A percentile compares a stretch with the other conserved stretches of the same genome.
Evolutionary conservation across 2,113 vertebrate species (phyloP).

Genomic region (Cheilinus undulatus): DNA sequence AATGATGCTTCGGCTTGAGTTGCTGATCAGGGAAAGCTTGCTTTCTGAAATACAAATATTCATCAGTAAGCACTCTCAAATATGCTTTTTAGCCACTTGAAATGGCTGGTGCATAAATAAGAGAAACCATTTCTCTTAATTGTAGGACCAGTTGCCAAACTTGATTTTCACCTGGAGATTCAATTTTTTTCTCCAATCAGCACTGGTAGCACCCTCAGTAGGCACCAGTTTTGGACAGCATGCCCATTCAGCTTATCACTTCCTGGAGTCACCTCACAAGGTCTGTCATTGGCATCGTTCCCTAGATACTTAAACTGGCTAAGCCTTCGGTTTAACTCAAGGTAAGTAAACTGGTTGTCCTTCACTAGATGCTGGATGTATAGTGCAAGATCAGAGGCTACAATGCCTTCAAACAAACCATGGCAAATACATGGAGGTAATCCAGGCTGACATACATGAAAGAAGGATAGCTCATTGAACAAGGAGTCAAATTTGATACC

Average conservation of each 20-base stretch:
- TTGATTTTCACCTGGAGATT: not conserved
- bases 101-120: slow-evolving; percentile 13
- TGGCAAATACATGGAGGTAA: slow-evolving; percentile 25
- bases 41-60: slow-evolving; percentile 1
- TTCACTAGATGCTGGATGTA: slow-evolving; percentile 9
- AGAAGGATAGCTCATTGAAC: not conserved
- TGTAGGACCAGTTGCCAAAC: slow-evolving; percentile 2
- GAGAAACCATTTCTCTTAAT: slow-evolving; percentile 2
- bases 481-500: slow-evolving; percentile 15
- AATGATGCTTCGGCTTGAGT: slow-evolving; percentile 3
- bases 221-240: slow-evolving; percentile 19
- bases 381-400: not conserved
- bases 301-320: not conserved
- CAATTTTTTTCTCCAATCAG: not conserved
- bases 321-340: slow-evolving; percentile 5
- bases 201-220: not conserved
- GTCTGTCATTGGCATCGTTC: slow-evolving; percentile 8
- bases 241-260: not conserved
- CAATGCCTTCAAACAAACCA: slow-evolving; percentile 31
- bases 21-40: not conserved
- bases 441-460: slow-evolving; percentile 12
- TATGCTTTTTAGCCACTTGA: not conserved
- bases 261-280: not conserved
- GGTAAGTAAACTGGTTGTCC: slow-evolving; percentile 7
- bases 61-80: slow-evolving; percentile 7